Conservation (phyloP, 2,888 invertebrate genomes). For the Criorhina ranunculi region DNA sequence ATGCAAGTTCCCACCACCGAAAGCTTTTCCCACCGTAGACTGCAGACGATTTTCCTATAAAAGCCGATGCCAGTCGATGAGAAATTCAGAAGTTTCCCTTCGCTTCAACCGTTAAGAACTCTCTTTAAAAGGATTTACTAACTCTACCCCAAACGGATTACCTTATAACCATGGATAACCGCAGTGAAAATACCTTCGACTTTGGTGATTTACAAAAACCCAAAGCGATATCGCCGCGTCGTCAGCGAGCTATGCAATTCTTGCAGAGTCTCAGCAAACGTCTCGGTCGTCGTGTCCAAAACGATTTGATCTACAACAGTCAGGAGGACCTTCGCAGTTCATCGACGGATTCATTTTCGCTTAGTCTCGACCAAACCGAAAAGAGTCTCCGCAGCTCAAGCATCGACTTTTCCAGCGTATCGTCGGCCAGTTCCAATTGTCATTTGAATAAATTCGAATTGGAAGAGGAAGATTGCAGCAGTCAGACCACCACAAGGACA, state of each 20-base stretch:
- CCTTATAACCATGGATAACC: slow-evolving; percentile 62
- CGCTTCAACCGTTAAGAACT: slow-evolving; percentile 51
- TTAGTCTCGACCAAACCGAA: slow-evolving; percentile 81
- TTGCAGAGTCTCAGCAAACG: slow-evolving; percentile 73
- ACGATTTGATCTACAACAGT: slow-evolving; percentile 83
- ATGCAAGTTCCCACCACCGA: slow-evolving; percentile 45
- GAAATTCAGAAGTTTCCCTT: slow-evolving; percentile 60
- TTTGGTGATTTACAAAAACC: slow-evolving; percentile 65
- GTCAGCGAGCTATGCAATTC: slow-evolving; percentile 74
- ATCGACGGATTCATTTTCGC: slow-evolving; percentile 83
- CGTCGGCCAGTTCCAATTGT: slow-evolving; percentile 86
- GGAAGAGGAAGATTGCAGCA: slow-evolving; percentile 73
- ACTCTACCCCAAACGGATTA: slow-evolving; percentile 15
- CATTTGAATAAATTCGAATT: slow-evolving; percentile 82
- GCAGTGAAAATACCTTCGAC: slow-evolving; percentile 58
- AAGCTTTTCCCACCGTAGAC: slow-evolving; percentile 29
- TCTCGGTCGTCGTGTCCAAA: slow-evolving; percentile 65
- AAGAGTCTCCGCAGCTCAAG: slow-evolving; percentile 80
- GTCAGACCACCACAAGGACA: slow-evolving; percentile 82
- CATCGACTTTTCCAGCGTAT: slow-evolving; percentile 85
- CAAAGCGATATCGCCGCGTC: slow-evolving; percentile 68
- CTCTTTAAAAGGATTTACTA: slow-evolving; percentile 59
- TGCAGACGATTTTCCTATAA: slow-evolving; percentile 46
- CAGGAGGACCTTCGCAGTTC: slow-evolving; percentile 85
- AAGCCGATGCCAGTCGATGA: slow-evolving; percentile 47